Conservation (phyloP, 2,888 invertebrate species). For the Allygus modestus region DNA sequence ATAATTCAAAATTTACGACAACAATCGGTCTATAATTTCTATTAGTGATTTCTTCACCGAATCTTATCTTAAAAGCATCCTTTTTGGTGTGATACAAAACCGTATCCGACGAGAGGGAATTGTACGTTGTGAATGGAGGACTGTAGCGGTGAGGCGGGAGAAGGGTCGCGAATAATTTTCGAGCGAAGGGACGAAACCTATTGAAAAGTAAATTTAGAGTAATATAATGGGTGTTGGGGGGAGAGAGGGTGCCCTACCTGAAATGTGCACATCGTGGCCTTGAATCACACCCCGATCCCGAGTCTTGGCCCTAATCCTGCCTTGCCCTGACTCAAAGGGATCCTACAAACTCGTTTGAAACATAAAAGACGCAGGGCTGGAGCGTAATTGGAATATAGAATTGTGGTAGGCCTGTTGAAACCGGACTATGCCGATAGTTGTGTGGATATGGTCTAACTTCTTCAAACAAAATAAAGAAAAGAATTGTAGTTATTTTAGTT, state of each 20-base stretch:
- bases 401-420: slow-evolving; percentile 33
- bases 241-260: slow-evolving; percentile 11
- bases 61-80: too few relatives aligned
- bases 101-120: background rate
- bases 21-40: too few relatives aligned
- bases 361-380: slow-evolving; percentile 2
- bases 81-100: too few relatives aligned
- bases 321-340: background rate
- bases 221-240: slow-evolving; percentile 16
- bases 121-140: background rate
- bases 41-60: too few relatives aligned
- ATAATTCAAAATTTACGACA: too few relatives aligned
- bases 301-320: too few relatives aligned
- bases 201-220: slow-evolving; percentile 37
- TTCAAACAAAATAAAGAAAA: too few relatives aligned
- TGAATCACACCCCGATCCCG: background rate
- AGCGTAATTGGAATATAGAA: slow-evolving; percentile 7
- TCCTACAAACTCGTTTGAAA: slow-evolving; percentile 11
- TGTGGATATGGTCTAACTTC: too few relatives aligned
- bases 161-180: slow-evolving; percentile 36
- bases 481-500: too few relatives aligned
- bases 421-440: too few relatives aligned
- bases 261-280: slow-evolving; percentile 39
- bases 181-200: slow-evolving; percentile 4
- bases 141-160: background rate